Percentiles rank a stretch among this genome's conserved stretches.
Evolutionary conservation across 2,797 vertebrate species (phyloP).

Genomic region (Morus bassanus): DNA sequence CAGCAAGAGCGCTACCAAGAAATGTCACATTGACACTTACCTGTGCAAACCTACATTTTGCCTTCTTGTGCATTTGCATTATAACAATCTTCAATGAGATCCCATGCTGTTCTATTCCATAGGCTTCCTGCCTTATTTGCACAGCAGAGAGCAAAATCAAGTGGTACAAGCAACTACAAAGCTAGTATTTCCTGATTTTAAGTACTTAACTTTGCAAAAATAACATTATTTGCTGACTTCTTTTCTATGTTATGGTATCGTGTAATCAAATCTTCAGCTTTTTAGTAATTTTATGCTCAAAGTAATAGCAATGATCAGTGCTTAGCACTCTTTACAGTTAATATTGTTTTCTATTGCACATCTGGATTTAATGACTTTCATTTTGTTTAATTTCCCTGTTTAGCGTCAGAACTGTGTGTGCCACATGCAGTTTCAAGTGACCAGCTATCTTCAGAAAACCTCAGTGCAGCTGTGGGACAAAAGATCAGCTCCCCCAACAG

Average conservation of each 20-base stretch:
- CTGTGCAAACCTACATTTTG: neutral
- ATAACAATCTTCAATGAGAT: neutral
- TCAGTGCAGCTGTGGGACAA: conserved; percentile 89
- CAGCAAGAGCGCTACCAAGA: neutral
- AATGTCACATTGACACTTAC: neutral
- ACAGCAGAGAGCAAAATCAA: conserved; percentile 6
- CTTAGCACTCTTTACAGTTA: neutral
- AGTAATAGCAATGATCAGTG: neutral
- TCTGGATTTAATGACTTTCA: conserved; percentile 23
- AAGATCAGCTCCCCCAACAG: conserved; percentile 94
- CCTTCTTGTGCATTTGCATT: neutral
- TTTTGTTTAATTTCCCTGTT: conserved; percentile 34
- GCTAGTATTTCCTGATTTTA: conserved; percentile 10
- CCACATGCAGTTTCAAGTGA: conserved; percentile 87
- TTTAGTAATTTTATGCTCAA: neutral
- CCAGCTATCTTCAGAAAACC: conserved; percentile 89
- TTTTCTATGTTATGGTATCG: neutral
- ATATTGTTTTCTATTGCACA: neutral
- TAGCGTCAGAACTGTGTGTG: conserved; percentile 73
- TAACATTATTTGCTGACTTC: neutral
- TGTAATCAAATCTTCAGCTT: neutral
- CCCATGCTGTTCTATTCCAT: neutral
- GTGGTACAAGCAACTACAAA: neutral
- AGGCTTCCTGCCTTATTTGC: neutral
- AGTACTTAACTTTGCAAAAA: neutral